Base-by-base conservation (phyloP, 2,113 vertebrate genomes). In the Ctenodactylus gundi region DNA sequence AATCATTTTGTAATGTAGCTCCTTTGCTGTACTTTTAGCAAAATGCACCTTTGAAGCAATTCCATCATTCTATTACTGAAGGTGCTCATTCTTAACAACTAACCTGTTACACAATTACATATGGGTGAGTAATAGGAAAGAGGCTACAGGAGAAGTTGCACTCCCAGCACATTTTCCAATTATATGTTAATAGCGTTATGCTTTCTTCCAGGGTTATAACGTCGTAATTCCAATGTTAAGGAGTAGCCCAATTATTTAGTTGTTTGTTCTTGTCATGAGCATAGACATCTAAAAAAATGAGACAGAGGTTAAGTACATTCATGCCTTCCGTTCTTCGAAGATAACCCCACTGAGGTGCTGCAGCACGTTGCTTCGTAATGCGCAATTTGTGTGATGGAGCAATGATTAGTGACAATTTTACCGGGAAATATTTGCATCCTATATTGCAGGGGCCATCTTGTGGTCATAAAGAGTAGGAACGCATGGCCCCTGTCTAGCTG, bases 41-140 rank as follows among this genome's bases (percentile, higher is more conserved):
- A 95, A 93, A 90, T 64, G 8, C 27, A 81, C 70, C 76, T 87
- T 91, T 92, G 18, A 36, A 14, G 21, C n/a, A 78, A 75, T 29
- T 44, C 17, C 64, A 83, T 83, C 11, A 55, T 89, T 86, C 39
- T 55, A n/a, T 84, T 76, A 46, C 36, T 46, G 46, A 78, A 90
- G 78, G 70, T 73, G 31, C 51, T 58, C 29, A 75, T 64, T 90
- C 90, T 95, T 80, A 68, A 76, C 13, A 72, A 65, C 9, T 78
- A 94, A 53, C 39, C 44, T 75, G 31, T 92, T 88, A 55, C n/a
- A 64, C 84, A 73, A 95, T 94, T 89, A 83, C 49, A 73, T 36
- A 39, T 51, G n/a, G 36, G 31, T 78, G 73, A 85, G 7, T 41
- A n/a, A 89, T 51, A 68, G 39, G 25, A 25, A 58, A 76, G 90